These are phyloP conservation scores for Microctenopoma lineatum DNA, from an alignment of 2,797 vertebrate genomes.

Conservation along the genomic window DNA sequence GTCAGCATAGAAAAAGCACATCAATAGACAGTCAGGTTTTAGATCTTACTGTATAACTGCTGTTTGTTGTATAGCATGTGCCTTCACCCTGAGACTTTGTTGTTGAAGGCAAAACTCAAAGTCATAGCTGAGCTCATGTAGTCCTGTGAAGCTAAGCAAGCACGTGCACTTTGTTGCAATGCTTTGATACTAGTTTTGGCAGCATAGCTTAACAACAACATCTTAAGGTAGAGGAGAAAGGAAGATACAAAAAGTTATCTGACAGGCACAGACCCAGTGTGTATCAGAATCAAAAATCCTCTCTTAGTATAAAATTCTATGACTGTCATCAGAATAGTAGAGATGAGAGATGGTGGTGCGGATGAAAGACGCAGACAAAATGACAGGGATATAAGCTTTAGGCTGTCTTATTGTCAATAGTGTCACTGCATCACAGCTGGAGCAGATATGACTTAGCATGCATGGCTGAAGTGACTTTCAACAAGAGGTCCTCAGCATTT, in stretches of 20 bases:
- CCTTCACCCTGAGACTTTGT: slow-evolving; percentile 16
- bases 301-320: slow-evolving; percentile 61
- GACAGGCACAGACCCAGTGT: slow-evolving; percentile 65
- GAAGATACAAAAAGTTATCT: slow-evolving; percentile 60
- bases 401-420: slow-evolving; percentile 45
- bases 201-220: slow-evolving; percentile 33
- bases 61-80: slow-evolving; percentile 6
- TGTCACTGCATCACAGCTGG: slow-evolving; percentile 39
- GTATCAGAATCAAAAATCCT: slow-evolving; percentile 71
- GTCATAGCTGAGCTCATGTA: slow-evolving; percentile 39
- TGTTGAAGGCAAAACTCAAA: slow-evolving; percentile 35
- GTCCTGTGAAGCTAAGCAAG: slow-evolving; percentile 47
- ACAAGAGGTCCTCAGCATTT: slow-evolving; percentile 9
- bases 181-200: slow-evolving; percentile 68
- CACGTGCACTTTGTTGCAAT: slow-evolving; percentile 43
- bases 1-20: not conserved
- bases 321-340: slow-evolving; percentile 57
- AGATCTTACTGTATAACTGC: not conserved
- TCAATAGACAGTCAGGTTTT: not conserved
- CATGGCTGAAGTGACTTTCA: slow-evolving; percentile 26
- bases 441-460: slow-evolving; percentile 25
- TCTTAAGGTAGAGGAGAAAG: slow-evolving; percentile 35
- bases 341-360: slow-evolving; percentile 52
- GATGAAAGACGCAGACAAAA: slow-evolving; percentile 60
- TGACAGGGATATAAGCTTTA: slow-evolving; percentile 45